These are phyloP conservation scores for Ennomos erosarius DNA, from an alignment of 2,888 invertebrate species.

Conservation along the genomic window DNA sequence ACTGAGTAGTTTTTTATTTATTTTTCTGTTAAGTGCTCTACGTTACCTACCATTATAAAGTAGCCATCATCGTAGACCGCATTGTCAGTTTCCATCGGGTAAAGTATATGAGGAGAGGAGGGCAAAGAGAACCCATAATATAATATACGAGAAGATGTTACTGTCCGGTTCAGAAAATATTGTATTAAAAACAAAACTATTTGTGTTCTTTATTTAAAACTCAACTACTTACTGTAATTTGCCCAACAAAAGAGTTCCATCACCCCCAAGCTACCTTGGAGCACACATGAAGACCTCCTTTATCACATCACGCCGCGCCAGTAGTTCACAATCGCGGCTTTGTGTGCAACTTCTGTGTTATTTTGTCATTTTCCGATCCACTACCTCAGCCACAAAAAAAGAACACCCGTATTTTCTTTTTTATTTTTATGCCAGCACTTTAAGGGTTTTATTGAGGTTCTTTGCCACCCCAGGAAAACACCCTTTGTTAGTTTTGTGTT, in stretches of 20 bases:
- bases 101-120: too few relatives aligned
- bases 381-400: constrained; percentile 29
- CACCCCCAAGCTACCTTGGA: neutral
- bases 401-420: constrained; percentile 31
- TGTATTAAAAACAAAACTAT: too few relatives aligned
- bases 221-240: too few relatives aligned
- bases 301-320: constrained; percentile 12
- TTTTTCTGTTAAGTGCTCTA: too few relatives aligned
- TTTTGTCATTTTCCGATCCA: constrained; percentile 44
- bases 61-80: too few relatives aligned
- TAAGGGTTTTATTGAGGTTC: constrained; percentile 32
- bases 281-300: constrained; percentile 19
- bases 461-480: constrained; percentile 25
- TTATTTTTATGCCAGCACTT: constrained; percentile 31
- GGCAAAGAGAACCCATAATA: too few relatives aligned
- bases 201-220: too few relatives aligned
- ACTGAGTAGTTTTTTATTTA: too few relatives aligned
- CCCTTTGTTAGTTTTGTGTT: constrained; percentile 29
- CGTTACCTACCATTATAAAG: too few relatives aligned
- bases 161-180: too few relatives aligned
- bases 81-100: too few relatives aligned
- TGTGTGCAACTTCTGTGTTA: constrained; percentile 33
- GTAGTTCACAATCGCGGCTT: constrained; percentile 32
- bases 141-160: too few relatives aligned
- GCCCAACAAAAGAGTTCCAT: constrained; percentile 22